Conservation (phyloP, 1,140 invertebrate species). For the Macrobrachium rosenbergii region DNA sequence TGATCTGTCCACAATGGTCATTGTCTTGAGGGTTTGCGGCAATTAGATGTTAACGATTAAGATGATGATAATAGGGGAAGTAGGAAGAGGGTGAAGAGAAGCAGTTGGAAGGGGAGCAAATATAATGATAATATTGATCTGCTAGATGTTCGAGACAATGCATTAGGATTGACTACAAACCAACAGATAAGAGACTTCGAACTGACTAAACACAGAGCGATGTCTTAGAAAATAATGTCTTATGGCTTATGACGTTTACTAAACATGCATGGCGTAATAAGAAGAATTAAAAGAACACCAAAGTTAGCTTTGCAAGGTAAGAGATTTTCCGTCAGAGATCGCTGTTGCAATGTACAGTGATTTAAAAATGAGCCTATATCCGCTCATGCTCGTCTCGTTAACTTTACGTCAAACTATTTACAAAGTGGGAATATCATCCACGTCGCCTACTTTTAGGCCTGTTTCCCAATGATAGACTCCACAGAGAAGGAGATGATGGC, state of each 20-base stretch:
- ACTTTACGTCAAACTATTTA: no score
- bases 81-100: not conserved
- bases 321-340: no score
- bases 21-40: not conserved
- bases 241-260: no score
- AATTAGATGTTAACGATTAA: not conserved
- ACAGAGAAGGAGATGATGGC: conserved; percentile 64
- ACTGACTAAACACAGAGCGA: no score
- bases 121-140: not conserved
- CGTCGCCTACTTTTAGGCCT: conserved; percentile 1
- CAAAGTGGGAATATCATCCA: no score
- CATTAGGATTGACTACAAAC: not conserved
- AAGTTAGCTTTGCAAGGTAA: no score
- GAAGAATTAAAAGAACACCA: no score
- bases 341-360: no score
- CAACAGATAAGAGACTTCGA: not conserved
- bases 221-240: no score
- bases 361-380: no score
- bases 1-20: not conserved
- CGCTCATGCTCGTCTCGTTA: no score
- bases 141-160: not conserved
- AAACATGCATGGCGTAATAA: no score
- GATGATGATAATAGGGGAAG: not conserved
- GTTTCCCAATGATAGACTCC: conserved; percentile 65
- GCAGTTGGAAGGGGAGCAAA: not conserved